These are phyloP conservation scores for Labeo calbasu DNA, from an alignment of 2,797 vertebrate species.

Conservation along the genomic window DNA sequence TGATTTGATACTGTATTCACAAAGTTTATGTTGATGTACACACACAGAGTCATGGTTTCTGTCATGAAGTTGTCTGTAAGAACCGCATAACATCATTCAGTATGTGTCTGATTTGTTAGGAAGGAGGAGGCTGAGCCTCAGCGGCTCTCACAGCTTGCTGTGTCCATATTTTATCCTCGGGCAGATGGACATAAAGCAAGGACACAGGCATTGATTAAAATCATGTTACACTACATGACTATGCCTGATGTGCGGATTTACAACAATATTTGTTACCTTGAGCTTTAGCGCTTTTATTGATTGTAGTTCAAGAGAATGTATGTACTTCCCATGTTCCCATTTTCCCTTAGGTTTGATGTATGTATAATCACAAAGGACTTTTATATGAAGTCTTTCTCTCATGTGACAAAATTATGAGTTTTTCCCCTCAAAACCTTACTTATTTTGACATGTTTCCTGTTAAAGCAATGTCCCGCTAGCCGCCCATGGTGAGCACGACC, in stretches of 20 bases:
- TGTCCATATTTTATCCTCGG: conserved; percentile 33
- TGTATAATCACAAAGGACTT: background rate
- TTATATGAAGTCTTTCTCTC: background rate
- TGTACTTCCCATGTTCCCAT: background rate
- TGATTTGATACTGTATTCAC: background rate
- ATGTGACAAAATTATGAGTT: background rate
- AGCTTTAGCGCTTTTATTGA: conserved; percentile 1
- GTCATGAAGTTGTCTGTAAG: background rate
- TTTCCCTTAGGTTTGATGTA: background rate
- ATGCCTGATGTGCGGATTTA: background rate
- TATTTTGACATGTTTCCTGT: background rate
- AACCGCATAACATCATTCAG: conserved; percentile 11
- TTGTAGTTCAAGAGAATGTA: background rate
- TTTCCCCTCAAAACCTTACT: background rate
- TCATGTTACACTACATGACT: conserved; percentile 3
- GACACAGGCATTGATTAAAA: conserved; percentile 27
- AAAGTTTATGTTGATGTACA: background rate
- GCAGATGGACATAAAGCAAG: conserved; percentile 30
- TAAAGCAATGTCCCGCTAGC: background rate
- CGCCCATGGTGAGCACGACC: background rate
- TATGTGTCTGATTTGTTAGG: background rate
- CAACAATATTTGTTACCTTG: background rate
- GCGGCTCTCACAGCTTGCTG: conserved; percentile 14
- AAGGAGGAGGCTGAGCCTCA: conserved; percentile 22
- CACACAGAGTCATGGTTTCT: background rate